phyloP scores from a whole-genome alignment of 2,888 invertebrate genomes.

The Agriotes lineatus region DNA sequence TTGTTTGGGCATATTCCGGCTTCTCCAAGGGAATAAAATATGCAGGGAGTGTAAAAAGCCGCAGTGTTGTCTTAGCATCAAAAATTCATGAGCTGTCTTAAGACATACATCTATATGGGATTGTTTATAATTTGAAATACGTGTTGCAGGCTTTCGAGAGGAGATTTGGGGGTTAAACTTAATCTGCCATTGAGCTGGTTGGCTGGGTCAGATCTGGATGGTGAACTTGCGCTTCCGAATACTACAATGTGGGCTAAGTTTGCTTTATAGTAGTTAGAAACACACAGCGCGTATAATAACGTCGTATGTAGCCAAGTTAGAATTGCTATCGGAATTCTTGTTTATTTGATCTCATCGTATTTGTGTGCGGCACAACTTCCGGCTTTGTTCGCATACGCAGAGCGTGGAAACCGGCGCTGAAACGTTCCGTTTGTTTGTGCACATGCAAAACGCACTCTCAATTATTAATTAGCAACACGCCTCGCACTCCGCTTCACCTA shows the following conservation, averaged over 20 bases:
- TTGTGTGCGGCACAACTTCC: conserved; percentile 1
- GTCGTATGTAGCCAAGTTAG: conserved; percentile 22
- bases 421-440: conserved; percentile 5
- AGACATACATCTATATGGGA: conserved; percentile 51
- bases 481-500: conserved; percentile 1
- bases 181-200: conserved; percentile 40
- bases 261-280: conserved; percentile 20
- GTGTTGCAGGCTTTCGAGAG: conserved; percentile 30
- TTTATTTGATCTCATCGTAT: conserved; percentile 24
- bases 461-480: conserved; percentile 25
- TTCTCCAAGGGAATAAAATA: conserved; percentile 24
- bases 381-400: conserved; percentile 7
- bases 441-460: conserved; percentile 22
- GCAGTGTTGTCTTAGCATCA: conserved; percentile 47
- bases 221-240: conserved; percentile 21
- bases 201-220: conserved; percentile 20
- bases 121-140: conserved; percentile 50
- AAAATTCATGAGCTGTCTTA: conserved; percentile 51
- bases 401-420: background rate
- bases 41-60: conserved; percentile 41
- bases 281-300: conserved; percentile 10
- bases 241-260: conserved; percentile 18
- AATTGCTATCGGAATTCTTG: conserved; percentile 27
- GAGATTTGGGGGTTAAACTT: conserved; percentile 36
- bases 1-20: background rate